Evolutionary conservation across 1,140 invertebrate species (phyloP).

Genomic region (Microplitis mediator): DNA sequence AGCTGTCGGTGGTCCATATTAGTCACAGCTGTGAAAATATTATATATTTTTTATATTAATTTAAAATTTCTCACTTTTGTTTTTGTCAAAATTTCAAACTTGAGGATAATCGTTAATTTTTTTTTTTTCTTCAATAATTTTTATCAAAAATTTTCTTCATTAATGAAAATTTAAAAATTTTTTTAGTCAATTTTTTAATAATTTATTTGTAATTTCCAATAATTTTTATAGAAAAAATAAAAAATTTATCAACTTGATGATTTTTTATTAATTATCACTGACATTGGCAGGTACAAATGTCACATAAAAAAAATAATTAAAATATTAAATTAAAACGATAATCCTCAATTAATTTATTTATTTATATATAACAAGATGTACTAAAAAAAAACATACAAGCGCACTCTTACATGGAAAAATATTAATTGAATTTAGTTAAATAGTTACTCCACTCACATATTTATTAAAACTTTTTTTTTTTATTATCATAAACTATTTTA

Average conservation of each 20-base stretch:
- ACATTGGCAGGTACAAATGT: too few species aligned
- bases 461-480: conserved; percentile 3
- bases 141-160: too few species aligned
- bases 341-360: not conserved
- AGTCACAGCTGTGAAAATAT: conserved; percentile 47
- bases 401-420: conserved; percentile 27
- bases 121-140: too few species aligned
- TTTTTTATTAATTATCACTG: conserved; percentile 11
- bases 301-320: too few species aligned
- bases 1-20: conserved; percentile 49
- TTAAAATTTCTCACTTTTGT: not conserved
- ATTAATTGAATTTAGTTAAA: conserved; percentile 29
- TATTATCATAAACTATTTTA: not conserved
- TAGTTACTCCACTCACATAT: conserved; percentile 12
- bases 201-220: too few species aligned
- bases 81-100: conserved; percentile 7
- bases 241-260: too few species aligned
- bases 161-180: too few species aligned
- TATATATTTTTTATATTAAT: conserved; percentile 33
- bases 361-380: conserved; percentile 10
- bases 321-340: not conserved
- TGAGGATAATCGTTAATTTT: conserved; percentile 16
- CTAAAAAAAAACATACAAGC: conserved; percentile 17
- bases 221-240: too few species aligned
- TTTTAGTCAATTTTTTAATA: too few species aligned